Evolutionary conservation across 2,113 vertebrate species (phyloP).

Genomic region (Cephalopholis sonnerati): DNA sequence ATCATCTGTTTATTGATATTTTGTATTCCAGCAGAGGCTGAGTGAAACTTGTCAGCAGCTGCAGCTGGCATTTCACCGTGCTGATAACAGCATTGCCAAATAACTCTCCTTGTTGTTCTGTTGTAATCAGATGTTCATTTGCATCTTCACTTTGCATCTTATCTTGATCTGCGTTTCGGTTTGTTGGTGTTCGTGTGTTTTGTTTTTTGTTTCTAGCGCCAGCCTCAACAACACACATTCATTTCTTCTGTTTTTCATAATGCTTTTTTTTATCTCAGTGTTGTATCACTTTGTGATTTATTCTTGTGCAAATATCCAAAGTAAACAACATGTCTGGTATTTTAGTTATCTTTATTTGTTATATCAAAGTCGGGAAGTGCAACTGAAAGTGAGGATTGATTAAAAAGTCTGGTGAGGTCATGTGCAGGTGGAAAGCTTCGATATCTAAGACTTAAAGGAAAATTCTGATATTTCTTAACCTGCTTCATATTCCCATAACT

Average conservation of each 20-base stretch:
- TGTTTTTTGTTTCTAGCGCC: not conserved
- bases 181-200: not conserved
- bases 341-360: not conserved
- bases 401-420: not conserved
- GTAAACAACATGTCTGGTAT: not conserved
- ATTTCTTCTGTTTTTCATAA: not conserved
- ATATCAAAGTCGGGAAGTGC: not conserved
- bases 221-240: constrained; percentile 1
- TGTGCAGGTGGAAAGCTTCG: not conserved
- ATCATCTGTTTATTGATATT: constrained; percentile 15
- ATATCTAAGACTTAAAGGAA: not conserved
- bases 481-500: not conserved
- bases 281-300: not conserved
- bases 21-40: constrained; percentile 15
- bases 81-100: constrained; percentile 14
- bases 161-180: constrained; percentile 19
- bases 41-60: not conserved
- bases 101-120: not conserved
- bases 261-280: not conserved
- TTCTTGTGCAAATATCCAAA: not conserved
- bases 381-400: not conserved
- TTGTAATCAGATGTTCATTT: constrained; percentile 28
- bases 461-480: not conserved
- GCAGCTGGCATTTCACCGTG: constrained; percentile 27
- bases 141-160: constrained; percentile 31